Conservation (phyloP, 1,140 invertebrate genomes). For the Sitobion miscanthi region DNA sequence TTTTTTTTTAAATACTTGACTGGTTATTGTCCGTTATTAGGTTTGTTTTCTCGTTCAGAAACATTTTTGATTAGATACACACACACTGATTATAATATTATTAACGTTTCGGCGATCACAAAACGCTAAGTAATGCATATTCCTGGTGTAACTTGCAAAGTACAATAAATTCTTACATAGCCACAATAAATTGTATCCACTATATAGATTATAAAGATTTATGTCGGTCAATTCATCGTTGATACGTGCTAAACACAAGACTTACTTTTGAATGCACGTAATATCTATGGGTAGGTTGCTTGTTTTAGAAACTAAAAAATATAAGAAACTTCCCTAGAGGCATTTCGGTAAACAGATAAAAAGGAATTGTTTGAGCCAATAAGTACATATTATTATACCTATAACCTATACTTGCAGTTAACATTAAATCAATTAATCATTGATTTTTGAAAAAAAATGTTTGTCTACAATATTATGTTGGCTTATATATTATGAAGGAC, state of each 20-base stretch:
- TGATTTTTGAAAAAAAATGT: neutral
- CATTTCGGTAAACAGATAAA: neutral
- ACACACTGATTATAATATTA: too few species aligned
- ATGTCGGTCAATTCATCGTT: too few species aligned
- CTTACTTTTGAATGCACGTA: neutral
- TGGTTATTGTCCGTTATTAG: too few species aligned
- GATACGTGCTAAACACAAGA: neutral
- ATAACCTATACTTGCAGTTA: neutral
- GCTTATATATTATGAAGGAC: neutral
- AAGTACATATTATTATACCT: neutral
- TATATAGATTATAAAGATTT: too few species aligned
- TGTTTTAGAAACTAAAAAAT: neutral
- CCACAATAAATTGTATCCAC: too few species aligned
- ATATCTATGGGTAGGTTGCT: neutral
- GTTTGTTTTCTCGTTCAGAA: too few species aligned
- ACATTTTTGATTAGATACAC: too few species aligned
- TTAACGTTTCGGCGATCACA: too few species aligned
- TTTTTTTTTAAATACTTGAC: too few species aligned
- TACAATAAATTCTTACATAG: too few species aligned
- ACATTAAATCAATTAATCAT: neutral
- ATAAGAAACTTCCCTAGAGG: neutral
- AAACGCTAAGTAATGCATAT: too few species aligned
- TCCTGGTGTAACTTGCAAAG: too few species aligned
- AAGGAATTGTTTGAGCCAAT: neutral
- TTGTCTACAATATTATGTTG: neutral